A percentile compares a stretch with the other conserved stretches of the same genome.
Evolutionary conservation across 2,888 invertebrate species (phyloP).

Genomic region (Tuberolachnus salignus): DNA sequence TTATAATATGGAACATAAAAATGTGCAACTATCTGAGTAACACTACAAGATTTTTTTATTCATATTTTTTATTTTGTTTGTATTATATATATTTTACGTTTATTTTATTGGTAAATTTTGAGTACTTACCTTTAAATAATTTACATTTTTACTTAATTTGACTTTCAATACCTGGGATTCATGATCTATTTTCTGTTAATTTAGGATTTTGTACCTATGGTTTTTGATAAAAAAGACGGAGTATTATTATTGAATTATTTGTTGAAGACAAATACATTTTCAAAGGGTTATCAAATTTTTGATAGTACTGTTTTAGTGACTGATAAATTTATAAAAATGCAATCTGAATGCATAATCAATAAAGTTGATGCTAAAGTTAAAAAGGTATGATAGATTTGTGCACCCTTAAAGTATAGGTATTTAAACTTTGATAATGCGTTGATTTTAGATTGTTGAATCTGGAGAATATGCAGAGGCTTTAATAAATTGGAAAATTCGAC

Average conservation of each 20-base stretch:
- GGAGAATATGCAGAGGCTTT: slow-evolving; percentile 60
- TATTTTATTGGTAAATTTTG: no score
- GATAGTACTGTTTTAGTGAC: slow-evolving; percentile 67
- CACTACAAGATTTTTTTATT: no score
- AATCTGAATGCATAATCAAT: slow-evolving; percentile 62
- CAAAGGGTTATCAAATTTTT: slow-evolving; percentile 65
- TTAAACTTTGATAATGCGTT: not conserved
- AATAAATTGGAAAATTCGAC: slow-evolving; percentile 69
- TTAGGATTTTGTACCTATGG: slow-evolving; percentile 78
- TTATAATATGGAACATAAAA: no score
- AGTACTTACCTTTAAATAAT: no score
- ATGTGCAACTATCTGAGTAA: no score
- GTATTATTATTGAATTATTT: slow-evolving; percentile 73
- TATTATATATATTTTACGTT: no score
- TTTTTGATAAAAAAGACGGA: slow-evolving; percentile 79
- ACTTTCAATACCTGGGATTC: no score
- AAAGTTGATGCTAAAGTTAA: slow-evolving; percentile 65
- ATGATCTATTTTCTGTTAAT: not conserved
- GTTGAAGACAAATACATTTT: slow-evolving; percentile 68
- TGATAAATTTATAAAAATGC: slow-evolving; percentile 70
- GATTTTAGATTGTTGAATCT: slow-evolving; percentile 41
- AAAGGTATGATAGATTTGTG: slow-evolving; percentile 60
- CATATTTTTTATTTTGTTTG: no score
- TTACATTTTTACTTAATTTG: no score
- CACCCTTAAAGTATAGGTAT: not conserved